Conservation (phyloP, 2,888 invertebrate genomes). For the Axea sp. region DNA sequence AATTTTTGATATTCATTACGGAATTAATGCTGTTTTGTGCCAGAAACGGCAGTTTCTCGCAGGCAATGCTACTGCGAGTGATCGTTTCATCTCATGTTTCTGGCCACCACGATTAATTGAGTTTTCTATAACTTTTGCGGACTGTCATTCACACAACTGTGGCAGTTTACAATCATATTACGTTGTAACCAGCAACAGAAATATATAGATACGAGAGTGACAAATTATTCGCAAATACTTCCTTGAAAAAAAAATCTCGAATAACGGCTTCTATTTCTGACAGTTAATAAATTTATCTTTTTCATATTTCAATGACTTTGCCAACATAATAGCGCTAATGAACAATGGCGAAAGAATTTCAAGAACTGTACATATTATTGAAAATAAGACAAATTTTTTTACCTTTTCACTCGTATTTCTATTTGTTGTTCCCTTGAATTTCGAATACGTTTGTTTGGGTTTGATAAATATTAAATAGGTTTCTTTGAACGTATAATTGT, state of each 20-base stretch:
- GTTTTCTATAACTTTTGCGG: slow-evolving; percentile 56
- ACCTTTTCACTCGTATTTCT: too few relatives aligned
- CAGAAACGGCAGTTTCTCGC: slow-evolving; percentile 35
- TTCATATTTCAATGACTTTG: slow-evolving; percentile 10
- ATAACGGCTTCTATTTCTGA: slow-evolving; percentile 22
- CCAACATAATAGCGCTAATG: not conserved
- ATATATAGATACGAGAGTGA: slow-evolving; percentile 12
- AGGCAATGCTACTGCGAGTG: slow-evolving; percentile 33
- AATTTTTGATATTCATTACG: too few relatives aligned
- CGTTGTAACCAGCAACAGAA: slow-evolving; percentile 49
- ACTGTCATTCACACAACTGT: slow-evolving; percentile 56
- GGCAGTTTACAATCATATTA: slow-evolving; percentile 48
- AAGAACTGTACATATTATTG: not conserved
- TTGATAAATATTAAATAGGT: too few relatives aligned
- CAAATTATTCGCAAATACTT: slow-evolving; percentile 15
- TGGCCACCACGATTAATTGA: slow-evolving; percentile 58
- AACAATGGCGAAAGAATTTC: not conserved
- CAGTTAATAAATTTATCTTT: slow-evolving; percentile 40
- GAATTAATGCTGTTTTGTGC: slow-evolving; percentile 33
- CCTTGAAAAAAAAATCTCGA: slow-evolving; percentile 36
- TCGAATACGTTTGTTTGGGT: too few relatives aligned
- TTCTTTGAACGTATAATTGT: too few relatives aligned
- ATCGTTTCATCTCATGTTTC: slow-evolving; percentile 51
- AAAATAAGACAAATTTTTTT: not conserved
- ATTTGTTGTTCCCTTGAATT: too few relatives aligned